Conservation (phyloP, 2,888 invertebrate genomes). For the Latheticus oryzae region DNA sequence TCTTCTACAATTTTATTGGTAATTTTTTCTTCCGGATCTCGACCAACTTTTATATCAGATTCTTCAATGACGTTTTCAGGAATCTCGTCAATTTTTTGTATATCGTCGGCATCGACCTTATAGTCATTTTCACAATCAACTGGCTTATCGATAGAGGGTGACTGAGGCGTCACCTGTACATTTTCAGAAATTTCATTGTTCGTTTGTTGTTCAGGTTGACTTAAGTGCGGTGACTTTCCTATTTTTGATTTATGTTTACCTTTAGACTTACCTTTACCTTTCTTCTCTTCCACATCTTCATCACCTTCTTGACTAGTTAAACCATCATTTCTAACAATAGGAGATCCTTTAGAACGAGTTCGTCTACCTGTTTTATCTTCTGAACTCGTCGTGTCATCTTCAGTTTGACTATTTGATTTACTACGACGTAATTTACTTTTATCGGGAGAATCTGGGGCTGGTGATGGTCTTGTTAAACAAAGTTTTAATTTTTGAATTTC, state of each 20-base stretch:
- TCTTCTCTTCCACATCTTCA: constrained; percentile 59
- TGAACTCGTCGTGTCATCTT: constrained; percentile 65
- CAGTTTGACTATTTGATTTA: constrained; percentile 69
- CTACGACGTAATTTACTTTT: constrained; percentile 67
- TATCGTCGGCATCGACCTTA: constrained; percentile 41
- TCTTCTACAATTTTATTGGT: constrained; percentile 15
- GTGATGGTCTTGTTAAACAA: constrained; percentile 70
- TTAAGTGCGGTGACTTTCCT: constrained; percentile 57
- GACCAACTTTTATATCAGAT: constrained; percentile 4
- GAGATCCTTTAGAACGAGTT: constrained; percentile 61
- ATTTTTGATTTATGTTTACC: constrained; percentile 63
- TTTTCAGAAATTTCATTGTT: constrained; percentile 62
- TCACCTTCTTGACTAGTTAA: constrained; percentile 38
- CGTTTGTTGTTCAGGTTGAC: constrained; percentile 59
- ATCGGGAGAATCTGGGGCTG: constrained; percentile 69
- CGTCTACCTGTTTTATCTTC: constrained; percentile 66
- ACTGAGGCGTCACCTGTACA: constrained; percentile 65
- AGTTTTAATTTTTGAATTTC: constrained; percentile 76
- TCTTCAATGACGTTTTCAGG: constrained; percentile 29
- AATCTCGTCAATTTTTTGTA: constrained; percentile 40
- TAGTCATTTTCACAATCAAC: constrained; percentile 53
- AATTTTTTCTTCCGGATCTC: constrained; percentile 22
- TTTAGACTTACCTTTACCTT: constrained; percentile 66
- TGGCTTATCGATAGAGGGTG: constrained; percentile 61
- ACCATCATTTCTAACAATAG: constrained; percentile 35